Conservation (phyloP, 2,888 invertebrate species). For the Cheilosia soror region DNA sequence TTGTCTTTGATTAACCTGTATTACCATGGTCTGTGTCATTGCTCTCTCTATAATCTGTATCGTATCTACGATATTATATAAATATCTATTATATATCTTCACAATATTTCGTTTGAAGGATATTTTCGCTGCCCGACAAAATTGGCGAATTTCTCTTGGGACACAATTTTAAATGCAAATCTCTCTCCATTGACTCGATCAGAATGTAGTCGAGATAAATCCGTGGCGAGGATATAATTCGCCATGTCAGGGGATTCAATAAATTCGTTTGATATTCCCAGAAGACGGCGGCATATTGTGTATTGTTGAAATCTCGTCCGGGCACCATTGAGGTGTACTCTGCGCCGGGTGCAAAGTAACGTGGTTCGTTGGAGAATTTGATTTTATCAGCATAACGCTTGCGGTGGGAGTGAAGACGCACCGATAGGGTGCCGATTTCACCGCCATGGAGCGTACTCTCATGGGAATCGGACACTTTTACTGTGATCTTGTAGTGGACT, state of each 20-base stretch:
- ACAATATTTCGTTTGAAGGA: slow-evolving; percentile 80
- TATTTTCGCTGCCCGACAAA: slow-evolving; percentile 85
- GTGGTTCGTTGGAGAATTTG: slow-evolving; percentile 85
- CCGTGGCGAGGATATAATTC: slow-evolving; percentile 89
- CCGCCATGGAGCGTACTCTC: slow-evolving; percentile 90
- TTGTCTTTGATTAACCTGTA: slow-evolving; percentile 25
- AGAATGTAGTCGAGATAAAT: slow-evolving; percentile 89
- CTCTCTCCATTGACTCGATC: slow-evolving; percentile 89
- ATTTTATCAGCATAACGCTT: slow-evolving; percentile 86
- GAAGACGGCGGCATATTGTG: slow-evolving; percentile 88
- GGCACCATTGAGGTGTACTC: slow-evolving; percentile 88
- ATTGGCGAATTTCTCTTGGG: slow-evolving; percentile 87
- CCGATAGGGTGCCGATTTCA: slow-evolving; percentile 89
- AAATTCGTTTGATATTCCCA: slow-evolving; percentile 92
- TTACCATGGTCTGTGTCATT: slow-evolving; percentile 26
- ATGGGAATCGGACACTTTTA: slow-evolving; percentile 89
- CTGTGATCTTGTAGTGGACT: slow-evolving; percentile 90
- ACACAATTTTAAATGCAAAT: slow-evolving; percentile 86
- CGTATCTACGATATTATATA: slow-evolving; percentile 16
- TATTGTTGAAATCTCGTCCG: slow-evolving; percentile 87
- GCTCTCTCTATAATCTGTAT: neutral
- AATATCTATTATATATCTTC: too few relatives aligned
- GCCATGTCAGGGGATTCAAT: slow-evolving; percentile 93
- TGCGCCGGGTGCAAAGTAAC: slow-evolving; percentile 87
- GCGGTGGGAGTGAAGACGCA: slow-evolving; percentile 87